Base-by-base conservation (phyloP, 2,797 vertebrate genomes). In the Falco naumanni region DNA sequence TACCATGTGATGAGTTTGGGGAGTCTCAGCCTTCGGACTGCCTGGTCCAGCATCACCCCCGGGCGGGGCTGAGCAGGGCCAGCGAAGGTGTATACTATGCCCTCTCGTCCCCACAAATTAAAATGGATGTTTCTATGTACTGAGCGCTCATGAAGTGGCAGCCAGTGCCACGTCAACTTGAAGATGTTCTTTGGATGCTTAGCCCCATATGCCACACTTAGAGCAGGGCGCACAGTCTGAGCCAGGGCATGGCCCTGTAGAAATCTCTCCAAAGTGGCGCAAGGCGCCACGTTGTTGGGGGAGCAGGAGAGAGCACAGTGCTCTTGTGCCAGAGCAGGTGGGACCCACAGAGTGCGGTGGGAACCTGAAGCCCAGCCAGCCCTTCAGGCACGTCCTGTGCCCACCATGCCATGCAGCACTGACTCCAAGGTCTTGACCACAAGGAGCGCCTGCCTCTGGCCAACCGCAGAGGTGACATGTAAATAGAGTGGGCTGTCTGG, bases 401-500 rank as follows among this genome's bases (percentile, higher is more conserved):
- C 93, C 87, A 21, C 41, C 8, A 0, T 21, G 39, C 87, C 6
- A 9, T 37, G 54, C 50, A 11, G 80, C 66, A 1, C 72, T 9
- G 39, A 16, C 84, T 89, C 84, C 95, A 89, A 95, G 95, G 96
- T 93, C 95, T 87, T n/a, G 86, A 70, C 75, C 93, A 90, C 84
- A 50, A 16, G 8, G 95, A 95, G 90, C 71, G 63, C 59, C 90
- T 85, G 85, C 69, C 68, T 74, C 90, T 74, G 93, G 93, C 88
- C 65, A 63, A 83, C 95, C 90, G 6, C 82, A 22, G 86, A 96
- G 95, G 97, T 95, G 96, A 96, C 78, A 69, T 82, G 97, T 95
- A 97, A 97, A 96, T 87, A 96, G 33, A 95, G 93, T 79, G 69
- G 92, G 87, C 89, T 77, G 96, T 97, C 97, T 97, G 97, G 97